Base-by-base conservation (phyloP, 2,888 invertebrate species). In the Cantharis rustica region DNA sequence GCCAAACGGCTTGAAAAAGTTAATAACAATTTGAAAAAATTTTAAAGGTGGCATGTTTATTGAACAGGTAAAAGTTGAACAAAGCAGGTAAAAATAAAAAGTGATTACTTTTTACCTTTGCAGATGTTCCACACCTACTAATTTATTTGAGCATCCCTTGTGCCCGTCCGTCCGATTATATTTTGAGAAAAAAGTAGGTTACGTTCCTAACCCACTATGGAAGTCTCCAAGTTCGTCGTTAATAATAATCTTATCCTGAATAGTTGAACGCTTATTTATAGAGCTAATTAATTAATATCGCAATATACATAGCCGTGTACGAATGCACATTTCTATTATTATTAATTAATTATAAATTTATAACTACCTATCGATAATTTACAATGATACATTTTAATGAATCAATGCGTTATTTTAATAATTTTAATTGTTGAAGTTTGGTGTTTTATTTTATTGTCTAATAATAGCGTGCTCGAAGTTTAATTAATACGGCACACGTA, bases 111-210 rank as follows among this genome's bases (percentile, higher is more conserved):
- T 79, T 79, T 79, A 79, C 79, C 79, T 77, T 79, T 73, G 75
- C 79, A 77, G 77, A 79, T 77, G 77, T 75, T 79, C 79, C 73
- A 79, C 79, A 79, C 79, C 79, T 79, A 77, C 79, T 79, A 79
- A 77, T 79, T 79, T 79, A 77, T 77, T 75, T 77, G 72, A 70
- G 75, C 61, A 70, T n/a, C 47, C 47, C 47, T 47, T 47, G n/a
- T 3, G 13, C 13, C 31, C 31, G 13, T 23, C 20, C n/a, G n/a
- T 47, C 47, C 47, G 47, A 47, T 47, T 47, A 47, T 47, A 68
- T 68, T 63, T 70, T 63, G 69, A 75, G 75, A 77, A 71, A 75
- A 71, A 69, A 75, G 71, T 75, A 16, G 68, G 68, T 66, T 66
- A 66, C 64, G 16, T 17, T n/a, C n/a, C 23, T 66, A 66, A 13